phyloP scores from a whole-genome alignment of 2,797 vertebrate species.

The Melanitta fusca region DNA sequence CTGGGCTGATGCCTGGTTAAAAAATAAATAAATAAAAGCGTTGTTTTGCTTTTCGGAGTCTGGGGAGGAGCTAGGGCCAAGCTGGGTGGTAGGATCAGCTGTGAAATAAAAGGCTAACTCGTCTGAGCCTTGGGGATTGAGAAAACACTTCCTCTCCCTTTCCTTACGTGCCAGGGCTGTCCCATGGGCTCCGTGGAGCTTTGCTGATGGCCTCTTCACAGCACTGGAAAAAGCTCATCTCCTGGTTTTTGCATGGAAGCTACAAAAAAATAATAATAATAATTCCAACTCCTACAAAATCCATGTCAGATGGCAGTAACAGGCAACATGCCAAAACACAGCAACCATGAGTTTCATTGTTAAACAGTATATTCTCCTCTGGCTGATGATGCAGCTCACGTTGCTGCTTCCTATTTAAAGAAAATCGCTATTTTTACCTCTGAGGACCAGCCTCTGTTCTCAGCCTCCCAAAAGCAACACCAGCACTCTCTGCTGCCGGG shows the following conservation, averaged over 20 bases:
- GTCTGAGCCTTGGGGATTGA: background rate
- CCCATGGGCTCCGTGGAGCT: fast-evolving
- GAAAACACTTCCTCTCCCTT: background rate
- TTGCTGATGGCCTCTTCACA: background rate
- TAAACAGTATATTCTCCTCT: background rate
- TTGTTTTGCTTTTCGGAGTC: background rate
- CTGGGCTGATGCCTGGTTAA: background rate
- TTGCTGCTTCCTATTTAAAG: background rate
- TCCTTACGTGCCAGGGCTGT: background rate
- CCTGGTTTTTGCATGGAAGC: background rate
- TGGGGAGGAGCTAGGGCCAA: background rate
- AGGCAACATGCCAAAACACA: background rate
- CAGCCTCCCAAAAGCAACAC: background rate
- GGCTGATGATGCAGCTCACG: background rate
- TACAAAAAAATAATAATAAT: background rate
- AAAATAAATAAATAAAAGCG: background rate
- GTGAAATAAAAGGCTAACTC: background rate
- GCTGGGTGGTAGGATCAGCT: background rate
- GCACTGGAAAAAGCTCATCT: background rate
- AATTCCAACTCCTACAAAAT: background rate
- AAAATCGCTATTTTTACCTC: background rate
- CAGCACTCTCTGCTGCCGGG: background rate
- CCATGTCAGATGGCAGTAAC: background rate
- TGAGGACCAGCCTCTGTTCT: background rate
- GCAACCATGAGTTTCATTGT: background rate